Percentiles rank a stretch among this genome's conserved stretches.
Conservation (phyloP, 2,888 invertebrate genomes). For the Callyntrura sp. region DNA sequence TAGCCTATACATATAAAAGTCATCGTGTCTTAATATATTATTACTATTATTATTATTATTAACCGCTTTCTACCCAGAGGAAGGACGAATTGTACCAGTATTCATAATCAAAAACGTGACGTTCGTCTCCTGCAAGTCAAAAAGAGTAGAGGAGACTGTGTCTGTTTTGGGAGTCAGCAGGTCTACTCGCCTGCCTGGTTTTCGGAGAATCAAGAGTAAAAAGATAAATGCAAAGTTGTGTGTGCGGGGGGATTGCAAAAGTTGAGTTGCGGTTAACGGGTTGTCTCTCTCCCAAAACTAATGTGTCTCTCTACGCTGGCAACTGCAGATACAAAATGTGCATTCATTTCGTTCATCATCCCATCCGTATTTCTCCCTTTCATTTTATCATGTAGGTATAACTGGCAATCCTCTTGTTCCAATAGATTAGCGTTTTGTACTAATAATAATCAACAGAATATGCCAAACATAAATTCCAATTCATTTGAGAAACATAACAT, state of each 20-base stretch:
- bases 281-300: constrained; percentile 37
- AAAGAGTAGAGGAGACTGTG: neutral
- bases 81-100: neutral
- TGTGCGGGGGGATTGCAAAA: constrained; percentile 13
- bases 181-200: neutral
- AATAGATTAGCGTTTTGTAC: constrained; percentile 43
- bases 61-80: neutral
- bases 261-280: constrained; percentile 62
- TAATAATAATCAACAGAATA: constrained; percentile 59
- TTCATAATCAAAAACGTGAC: neutral
- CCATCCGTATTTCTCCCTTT: neutral
- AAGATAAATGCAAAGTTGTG: constrained; percentile 44
- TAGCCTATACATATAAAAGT: neutral
- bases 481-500: constrained; percentile 47
- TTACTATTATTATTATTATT: constrained; percentile 35
- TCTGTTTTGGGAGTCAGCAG: neutral
- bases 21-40: constrained; percentile 56
- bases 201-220: constrained; percentile 25
- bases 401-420: constrained; percentile 38
- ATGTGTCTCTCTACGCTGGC: neutral
- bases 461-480: constrained; percentile 52
- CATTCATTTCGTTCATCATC: neutral
- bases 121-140: neutral
- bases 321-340: neutral
- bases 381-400: neutral